Evolutionary conservation across 2,113 vertebrate genomes (phyloP).

Genomic region (Recurvirostra avosetta): DNA sequence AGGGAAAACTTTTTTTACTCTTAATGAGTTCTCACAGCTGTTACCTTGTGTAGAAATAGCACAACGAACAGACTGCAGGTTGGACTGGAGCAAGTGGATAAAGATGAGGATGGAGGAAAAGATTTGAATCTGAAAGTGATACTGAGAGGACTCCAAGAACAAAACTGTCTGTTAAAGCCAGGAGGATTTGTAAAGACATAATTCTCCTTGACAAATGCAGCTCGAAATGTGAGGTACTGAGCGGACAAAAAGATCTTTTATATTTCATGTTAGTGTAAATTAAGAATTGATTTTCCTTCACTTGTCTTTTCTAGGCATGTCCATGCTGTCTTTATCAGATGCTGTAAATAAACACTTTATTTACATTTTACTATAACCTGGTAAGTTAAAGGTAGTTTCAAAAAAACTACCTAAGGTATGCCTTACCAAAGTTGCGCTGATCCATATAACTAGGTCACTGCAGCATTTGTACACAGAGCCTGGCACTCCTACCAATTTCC

Average conservation of each 20-base stretch:
- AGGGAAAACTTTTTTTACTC: background rate
- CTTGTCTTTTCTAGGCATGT: constrained; percentile 7
- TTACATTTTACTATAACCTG: constrained; percentile 25
- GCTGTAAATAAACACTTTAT: background rate
- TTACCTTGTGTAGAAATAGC: background rate
- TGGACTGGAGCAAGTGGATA: background rate
- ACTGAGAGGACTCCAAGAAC: background rate
- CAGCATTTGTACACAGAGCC: constrained; percentile 5
- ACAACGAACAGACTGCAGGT: background rate
- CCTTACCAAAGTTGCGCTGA: background rate
- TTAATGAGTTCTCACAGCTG: background rate
- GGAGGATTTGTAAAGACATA: background rate
- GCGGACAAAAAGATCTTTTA: background rate
- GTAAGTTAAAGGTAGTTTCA: background rate
- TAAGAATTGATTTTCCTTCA: constrained; percentile 57
- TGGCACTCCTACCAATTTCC: background rate
- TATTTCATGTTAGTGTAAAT: constrained; percentile 1
- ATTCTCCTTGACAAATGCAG: constrained; percentile 33
- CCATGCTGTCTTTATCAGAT: constrained; percentile 8
- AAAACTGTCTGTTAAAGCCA: background rate
- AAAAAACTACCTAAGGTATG: background rate
- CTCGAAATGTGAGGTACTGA: background rate
- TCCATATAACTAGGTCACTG: constrained; percentile 11
- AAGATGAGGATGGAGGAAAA: background rate
- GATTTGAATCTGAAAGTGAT: background rate